Percentiles rank a stretch among this genome's conserved stretches.
phyloP scores from a whole-genome alignment of 2,888 invertebrate genomes.

The Hedya salicella region DNA sequence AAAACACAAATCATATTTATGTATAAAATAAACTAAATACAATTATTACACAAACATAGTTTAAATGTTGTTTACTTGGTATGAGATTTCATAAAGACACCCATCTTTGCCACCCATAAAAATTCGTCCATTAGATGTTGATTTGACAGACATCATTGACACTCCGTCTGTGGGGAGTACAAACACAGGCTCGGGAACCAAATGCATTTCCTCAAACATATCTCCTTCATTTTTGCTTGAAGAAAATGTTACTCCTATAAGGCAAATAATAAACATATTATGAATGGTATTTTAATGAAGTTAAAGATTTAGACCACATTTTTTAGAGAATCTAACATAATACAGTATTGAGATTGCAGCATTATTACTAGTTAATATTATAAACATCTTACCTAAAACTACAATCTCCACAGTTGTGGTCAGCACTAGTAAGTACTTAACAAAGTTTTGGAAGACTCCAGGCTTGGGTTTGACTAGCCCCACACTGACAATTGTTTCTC shows the following conservation, averaged over 20 bases:
- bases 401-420: slow-evolving; percentile 98
- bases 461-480: slow-evolving; percentile 95
- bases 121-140: slow-evolving; percentile 93
- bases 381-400: slow-evolving; percentile 88
- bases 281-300: background rate
- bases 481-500: slow-evolving; percentile 97
- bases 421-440: slow-evolving; percentile 95
- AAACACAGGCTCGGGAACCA: slow-evolving; percentile 97
- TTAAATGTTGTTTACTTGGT: slow-evolving; percentile 87
- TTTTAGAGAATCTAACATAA: no score
- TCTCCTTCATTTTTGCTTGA: slow-evolving; percentile 74
- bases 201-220: slow-evolving; percentile 91
- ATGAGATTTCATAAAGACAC: slow-evolving; percentile 96
- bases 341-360: background rate
- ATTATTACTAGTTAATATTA: background rate
- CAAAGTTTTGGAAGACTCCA: slow-evolving; percentile 95
- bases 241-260: slow-evolving; percentile 84
- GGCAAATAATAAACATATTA: slow-evolving; percentile 19
- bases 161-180: slow-evolving; percentile 95
- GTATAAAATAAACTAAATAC: background rate
- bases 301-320: no score
- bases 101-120: slow-evolving; percentile 98
- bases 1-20: slow-evolving; percentile 47
- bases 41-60: background rate
- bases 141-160: slow-evolving; percentile 92